A percentile compares a stretch with the other conserved stretches of the same genome.
Conservation (phyloP, 2,797 vertebrate species). For the Scleropages formosus region DNA sequence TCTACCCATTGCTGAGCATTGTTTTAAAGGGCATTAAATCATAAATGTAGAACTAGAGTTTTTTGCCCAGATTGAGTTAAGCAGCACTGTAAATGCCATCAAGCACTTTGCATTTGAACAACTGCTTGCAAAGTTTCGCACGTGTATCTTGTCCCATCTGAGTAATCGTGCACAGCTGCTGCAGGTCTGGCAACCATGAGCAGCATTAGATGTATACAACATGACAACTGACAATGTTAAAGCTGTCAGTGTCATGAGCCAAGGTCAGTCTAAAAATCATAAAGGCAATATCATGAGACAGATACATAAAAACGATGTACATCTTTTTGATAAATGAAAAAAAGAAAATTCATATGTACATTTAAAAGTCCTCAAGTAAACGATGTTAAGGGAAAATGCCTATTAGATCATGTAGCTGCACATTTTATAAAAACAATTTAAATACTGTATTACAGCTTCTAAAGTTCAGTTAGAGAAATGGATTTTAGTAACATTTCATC, state of each 20-base stretch:
- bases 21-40: too few species aligned
- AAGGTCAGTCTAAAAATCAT: not conserved
- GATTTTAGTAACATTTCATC: too few species aligned
- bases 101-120: constrained; percentile 31
- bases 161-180: constrained; percentile 30
- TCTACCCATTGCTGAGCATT: not conserved
- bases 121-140: constrained; percentile 24
- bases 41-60: constrained; percentile 5
- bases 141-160: constrained; percentile 24
- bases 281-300: too few species aligned
- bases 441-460: too few species aligned
- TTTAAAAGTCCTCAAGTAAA: too few species aligned
- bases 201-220: constrained; percentile 21
- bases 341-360: too few species aligned
- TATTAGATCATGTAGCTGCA: too few species aligned
- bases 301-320: too few species aligned
- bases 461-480: too few species aligned
- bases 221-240: not conserved
- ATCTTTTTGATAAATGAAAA: too few species aligned
- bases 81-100: constrained; percentile 31
- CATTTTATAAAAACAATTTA: too few species aligned
- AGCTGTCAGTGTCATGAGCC: not conserved
- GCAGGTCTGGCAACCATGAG: constrained; percentile 18
- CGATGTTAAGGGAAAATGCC: too few species aligned
- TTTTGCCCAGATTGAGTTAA: constrained; percentile 26